Evolutionary conservation across 2,888 invertebrate genomes (phyloP).

Genomic region (Sminthurides aquaticus): DNA sequence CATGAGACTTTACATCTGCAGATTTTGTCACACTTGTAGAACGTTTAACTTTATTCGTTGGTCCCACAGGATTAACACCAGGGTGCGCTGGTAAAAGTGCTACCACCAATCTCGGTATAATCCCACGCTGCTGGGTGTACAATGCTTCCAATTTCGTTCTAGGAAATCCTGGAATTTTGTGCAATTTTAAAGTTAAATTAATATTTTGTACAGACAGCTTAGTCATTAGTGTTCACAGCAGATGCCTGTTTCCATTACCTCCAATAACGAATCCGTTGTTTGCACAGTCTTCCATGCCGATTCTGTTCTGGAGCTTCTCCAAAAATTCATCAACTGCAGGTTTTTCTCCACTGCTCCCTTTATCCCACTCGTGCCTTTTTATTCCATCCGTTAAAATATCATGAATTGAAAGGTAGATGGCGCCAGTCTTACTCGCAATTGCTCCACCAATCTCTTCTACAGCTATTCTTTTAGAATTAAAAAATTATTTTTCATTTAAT

Average conservation of each 20-base stretch:
- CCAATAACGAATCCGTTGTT: constrained; percentile 31
- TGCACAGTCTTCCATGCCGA: constrained; percentile 25
- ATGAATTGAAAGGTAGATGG: constrained; percentile 25
- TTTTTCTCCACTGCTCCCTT: neutral
- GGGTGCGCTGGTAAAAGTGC: constrained; percentile 28
- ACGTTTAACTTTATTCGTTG: too few relatives aligned
- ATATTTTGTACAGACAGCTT: neutral
- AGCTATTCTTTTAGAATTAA: constrained; percentile 8
- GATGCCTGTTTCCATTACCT: constrained; percentile 23
- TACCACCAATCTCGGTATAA: constrained; percentile 37
- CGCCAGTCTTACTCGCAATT: constrained; percentile 26
- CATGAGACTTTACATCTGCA: too few relatives aligned
- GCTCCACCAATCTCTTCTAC: constrained; percentile 25
- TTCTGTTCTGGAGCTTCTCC: neutral
- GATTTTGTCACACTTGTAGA: too few relatives aligned
- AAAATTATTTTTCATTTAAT: too few relatives aligned
- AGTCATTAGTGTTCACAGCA: neutral
- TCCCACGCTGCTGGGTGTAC: constrained; percentile 33
- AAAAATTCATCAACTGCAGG: constrained; percentile 12
- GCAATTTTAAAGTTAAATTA: neutral
- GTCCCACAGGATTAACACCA: neutral
- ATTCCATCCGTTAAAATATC: constrained; percentile 14
- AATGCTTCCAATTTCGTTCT: constrained; percentile 30
- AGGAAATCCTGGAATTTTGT: constrained; percentile 32
- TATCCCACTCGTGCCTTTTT: too few relatives aligned